These are phyloP conservation scores for Drosophila percnosoma DNA, from an alignment of 2,888 invertebrate species.

Conservation along the genomic window DNA sequence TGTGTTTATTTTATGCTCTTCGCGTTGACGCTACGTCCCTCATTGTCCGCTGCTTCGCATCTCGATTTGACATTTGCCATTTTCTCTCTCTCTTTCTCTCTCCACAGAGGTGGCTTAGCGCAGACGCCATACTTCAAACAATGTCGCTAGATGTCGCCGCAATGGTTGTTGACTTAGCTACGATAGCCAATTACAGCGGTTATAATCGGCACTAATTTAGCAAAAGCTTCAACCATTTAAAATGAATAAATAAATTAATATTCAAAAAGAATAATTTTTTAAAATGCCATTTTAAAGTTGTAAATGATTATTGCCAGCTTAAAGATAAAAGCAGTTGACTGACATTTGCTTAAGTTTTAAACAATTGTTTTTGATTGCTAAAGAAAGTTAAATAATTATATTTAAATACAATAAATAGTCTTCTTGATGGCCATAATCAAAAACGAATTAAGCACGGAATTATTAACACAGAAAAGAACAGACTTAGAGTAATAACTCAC, in stretches of 20 bases:
- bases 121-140: constrained; percentile 14
- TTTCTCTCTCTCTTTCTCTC: constrained; percentile 2
- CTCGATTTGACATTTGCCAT: constrained; percentile 69
- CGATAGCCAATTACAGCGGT: not conserved
- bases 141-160: constrained; percentile 40
- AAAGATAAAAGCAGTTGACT: not conserved
- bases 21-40: constrained; percentile 24
- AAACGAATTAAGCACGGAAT: not conserved
- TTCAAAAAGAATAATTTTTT: not conserved
- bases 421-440: not conserved
- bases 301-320: not conserved
- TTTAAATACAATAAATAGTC: not conserved
- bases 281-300: not conserved
- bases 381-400: not conserved
- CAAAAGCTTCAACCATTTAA: constrained; percentile 5
- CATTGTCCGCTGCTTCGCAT: constrained; percentile 49
- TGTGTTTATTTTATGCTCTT: constrained; percentile 68
- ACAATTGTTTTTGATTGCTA: not conserved
- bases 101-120: constrained; percentile 10
- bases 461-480: not conserved
- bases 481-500: not conserved
- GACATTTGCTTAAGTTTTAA: not conserved
- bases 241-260: not conserved
- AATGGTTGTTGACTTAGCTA: constrained; percentile 22
- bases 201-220: not conserved